These are phyloP conservation scores for Drosophila kanekoi DNA, from an alignment of 2,888 invertebrate species.

Conservation along the genomic window DNA sequence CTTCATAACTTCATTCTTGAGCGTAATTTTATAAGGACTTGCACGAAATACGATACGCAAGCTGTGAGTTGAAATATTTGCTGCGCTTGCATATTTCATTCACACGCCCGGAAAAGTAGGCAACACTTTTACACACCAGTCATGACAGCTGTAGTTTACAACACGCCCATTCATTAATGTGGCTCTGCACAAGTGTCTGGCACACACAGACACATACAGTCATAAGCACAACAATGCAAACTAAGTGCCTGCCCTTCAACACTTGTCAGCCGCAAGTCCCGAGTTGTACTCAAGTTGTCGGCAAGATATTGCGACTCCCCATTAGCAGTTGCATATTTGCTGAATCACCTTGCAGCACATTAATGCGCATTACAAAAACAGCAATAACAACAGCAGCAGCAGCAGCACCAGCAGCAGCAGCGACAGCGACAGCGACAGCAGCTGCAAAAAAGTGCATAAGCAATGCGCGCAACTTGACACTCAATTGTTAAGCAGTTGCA, in stretches of 20 bases:
- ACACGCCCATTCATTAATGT: conserved; percentile 47
- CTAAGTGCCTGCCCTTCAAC: conserved; percentile 58
- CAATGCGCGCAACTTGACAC: conserved; percentile 68
- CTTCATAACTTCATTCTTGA: background rate
- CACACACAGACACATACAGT: background rate
- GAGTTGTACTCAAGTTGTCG: conserved; percentile 31
- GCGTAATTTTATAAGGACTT: background rate
- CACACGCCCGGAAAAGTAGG: conserved; percentile 40
- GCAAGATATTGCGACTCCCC: conserved; percentile 22
- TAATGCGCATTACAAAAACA: conserved; percentile 39
- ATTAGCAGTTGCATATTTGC: conserved; percentile 42
- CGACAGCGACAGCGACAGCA: conserved; percentile 9
- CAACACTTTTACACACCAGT: conserved; percentile 28
- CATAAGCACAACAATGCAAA: conserved; percentile 18
- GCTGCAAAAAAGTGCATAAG: conserved; percentile 46
- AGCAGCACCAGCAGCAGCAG: conserved; percentile 14
- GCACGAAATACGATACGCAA: conserved; percentile 29
- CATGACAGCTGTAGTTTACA: conserved; percentile 33
- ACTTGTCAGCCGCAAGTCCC: conserved; percentile 43
- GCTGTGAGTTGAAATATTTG: conserved; percentile 34
- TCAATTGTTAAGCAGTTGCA: conserved; percentile 52
- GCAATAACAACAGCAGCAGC: conserved; percentile 10
- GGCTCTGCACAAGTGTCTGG: conserved; percentile 30
- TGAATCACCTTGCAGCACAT: conserved; percentile 56
- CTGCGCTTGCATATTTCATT: conserved; percentile 54